These are phyloP conservation scores for Illadopsis cleaveri DNA, from an alignment of 2,113 vertebrate genomes.

Conservation along the genomic window DNA sequence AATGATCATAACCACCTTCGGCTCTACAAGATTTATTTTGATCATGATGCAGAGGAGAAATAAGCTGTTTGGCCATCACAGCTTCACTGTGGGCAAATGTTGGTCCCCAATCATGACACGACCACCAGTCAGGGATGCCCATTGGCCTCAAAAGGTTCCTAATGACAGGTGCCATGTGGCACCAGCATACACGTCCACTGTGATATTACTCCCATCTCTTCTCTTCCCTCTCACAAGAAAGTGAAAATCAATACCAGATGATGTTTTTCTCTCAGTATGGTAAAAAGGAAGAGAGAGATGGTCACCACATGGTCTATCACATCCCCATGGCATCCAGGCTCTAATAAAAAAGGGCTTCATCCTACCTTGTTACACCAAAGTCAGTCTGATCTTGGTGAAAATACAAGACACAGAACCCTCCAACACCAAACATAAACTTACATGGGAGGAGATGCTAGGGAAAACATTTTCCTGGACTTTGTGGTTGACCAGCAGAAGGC, in stretches of 20 bases:
- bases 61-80: not conserved
- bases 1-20: not conserved
- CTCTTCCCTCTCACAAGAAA: not conserved
- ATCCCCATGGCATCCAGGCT: not conserved
- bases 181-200: not conserved
- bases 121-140: not conserved
- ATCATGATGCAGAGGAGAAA: rapidly evolving
- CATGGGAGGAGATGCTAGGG: rapidly evolving
- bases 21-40: not conserved
- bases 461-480: not conserved
- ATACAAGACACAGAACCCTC: not conserved
- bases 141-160: not conserved
- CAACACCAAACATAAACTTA: not conserved
- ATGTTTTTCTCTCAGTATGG: not conserved
- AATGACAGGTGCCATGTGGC: not conserved
- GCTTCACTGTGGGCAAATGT: not conserved
- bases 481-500: not conserved
- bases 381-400: not conserved
- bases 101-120: rapidly evolving
- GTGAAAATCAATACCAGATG: not conserved
- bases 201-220: not conserved
- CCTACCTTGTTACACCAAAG: not conserved
- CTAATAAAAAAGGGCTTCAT: not conserved
- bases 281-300: not conserved
- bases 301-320: not conserved